Percentiles rank a stretch among this genome's conserved stretches.
These are phyloP conservation scores for Numenius arquata DNA, from an alignment of 2,113 vertebrate genomes.

Conservation along the genomic window DNA sequence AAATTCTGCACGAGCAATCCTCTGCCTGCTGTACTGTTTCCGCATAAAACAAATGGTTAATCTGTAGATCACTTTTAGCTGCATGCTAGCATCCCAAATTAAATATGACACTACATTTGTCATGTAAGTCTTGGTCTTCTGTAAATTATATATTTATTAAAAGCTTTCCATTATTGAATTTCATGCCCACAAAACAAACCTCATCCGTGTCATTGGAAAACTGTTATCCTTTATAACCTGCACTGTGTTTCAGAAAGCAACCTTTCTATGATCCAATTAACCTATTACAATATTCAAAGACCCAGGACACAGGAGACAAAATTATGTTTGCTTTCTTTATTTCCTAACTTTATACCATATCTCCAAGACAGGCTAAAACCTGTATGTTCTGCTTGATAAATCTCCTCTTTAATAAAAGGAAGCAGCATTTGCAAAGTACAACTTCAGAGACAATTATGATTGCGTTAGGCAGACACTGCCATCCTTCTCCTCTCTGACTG, in stretches of 20 bases:
- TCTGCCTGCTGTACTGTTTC: not conserved
- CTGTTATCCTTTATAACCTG: slow-evolving; percentile 45
- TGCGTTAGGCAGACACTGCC: slow-evolving; percentile 16
- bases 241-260: slow-evolving; percentile 41
- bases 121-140: slow-evolving; percentile 49
- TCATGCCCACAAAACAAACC: slow-evolving; percentile 56
- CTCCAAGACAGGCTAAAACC: slow-evolving; percentile 30
- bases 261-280: slow-evolving; percentile 63
- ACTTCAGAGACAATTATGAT: slow-evolving; percentile 43
- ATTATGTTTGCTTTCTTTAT: slow-evolving; percentile 45
- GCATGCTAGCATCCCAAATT: slow-evolving; percentile 57
- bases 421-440: slow-evolving; percentile 43
- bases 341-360: slow-evolving; percentile 35
- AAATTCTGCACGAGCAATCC: not conserved
- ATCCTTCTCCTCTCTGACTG: slow-evolving; percentile 29
- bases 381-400: slow-evolving; percentile 41
- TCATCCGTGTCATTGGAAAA: slow-evolving; percentile 56
- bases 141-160: slow-evolving; percentile 68
- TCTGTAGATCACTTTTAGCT: slow-evolving; percentile 45
- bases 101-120: slow-evolving; percentile 66
- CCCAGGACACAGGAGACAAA: slow-evolving; percentile 27
- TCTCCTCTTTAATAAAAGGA: slow-evolving; percentile 57
- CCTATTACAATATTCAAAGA: slow-evolving; percentile 67
- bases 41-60: slow-evolving; percentile 33
- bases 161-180: slow-evolving; percentile 66